Base-by-base conservation (phyloP, 2,888 invertebrate genomes). In the Lasiommata megera region DNA sequence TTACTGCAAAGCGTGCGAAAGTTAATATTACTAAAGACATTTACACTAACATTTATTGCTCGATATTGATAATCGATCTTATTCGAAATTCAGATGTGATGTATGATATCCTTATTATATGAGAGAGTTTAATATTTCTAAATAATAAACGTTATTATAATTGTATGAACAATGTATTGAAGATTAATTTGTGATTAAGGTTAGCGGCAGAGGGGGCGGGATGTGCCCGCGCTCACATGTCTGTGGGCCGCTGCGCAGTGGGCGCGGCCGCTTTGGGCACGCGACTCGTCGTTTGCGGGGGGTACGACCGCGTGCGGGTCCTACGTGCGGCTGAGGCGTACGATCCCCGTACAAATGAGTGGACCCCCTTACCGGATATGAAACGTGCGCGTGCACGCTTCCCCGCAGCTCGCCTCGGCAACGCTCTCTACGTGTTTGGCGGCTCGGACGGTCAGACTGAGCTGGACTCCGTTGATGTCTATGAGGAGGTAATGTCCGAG, bases 371-470 rank as follows among this genome's bases (percentile, higher is more conserved):
- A 71, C 92, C 94, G 0, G 92, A 92, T 63, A 96, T 97, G 96
- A 92, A 92, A 55, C 92, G 93, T 63, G 93, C 94, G 57, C 91
- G 97, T 60, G 97, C 96, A 0, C 92, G 97, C 28, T 96, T 96
- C 84, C 94, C 95, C 69, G 94, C 95, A 36, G 94, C 95, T 31
- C 63, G 68, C 59, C 86, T 95, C 9, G 89, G 92, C 46, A 93
- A 92, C 65, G 91, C 92, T 64, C 92, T 96, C n/a, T 96, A 94
- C 83, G 96, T 94, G 36, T 91, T 96, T 48, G 97, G 96, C 55
- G 97, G 96, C 36, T 95, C 95, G 69, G 96, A 97, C 84, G 97
- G 97, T 0, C 94, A 94, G 63, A 93, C 93, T 9, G 97, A 97
- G 79, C 90, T 97, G 67, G 94, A 94, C 67, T 94, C 84, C 40